Conservation (phyloP, 1,140 invertebrate species). For the Drosophila albomicans region DNA sequence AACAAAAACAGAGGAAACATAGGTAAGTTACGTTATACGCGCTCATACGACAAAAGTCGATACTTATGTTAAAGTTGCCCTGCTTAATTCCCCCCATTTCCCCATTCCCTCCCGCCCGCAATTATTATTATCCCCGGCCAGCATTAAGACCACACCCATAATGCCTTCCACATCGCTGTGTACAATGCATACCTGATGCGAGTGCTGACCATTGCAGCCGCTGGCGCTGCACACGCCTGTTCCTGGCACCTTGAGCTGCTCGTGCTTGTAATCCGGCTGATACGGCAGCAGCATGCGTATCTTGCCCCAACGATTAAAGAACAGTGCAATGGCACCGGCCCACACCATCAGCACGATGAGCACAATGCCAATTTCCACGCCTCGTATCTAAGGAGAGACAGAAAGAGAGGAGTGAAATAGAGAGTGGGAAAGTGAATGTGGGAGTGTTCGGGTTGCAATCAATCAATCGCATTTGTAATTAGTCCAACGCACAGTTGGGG, state of each 20-base stretch:
- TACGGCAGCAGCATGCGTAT: slow-evolving; percentile 96
- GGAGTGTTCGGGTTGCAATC: neutral
- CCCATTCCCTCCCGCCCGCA: neutral
- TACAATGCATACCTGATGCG: slow-evolving; percentile 80
- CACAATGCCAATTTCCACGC: slow-evolving; percentile 95
- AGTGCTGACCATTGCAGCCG: slow-evolving; percentile 86
- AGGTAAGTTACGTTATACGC: slow-evolving; percentile 39
- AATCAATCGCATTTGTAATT: neutral
- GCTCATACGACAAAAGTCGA: slow-evolving; percentile 2
- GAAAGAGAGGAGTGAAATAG: neutral
- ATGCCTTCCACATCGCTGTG: neutral
- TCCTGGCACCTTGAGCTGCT: slow-evolving; percentile 92
- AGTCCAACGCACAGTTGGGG: neutral
- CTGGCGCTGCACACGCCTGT: slow-evolving; percentile 90
- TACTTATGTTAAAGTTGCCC: slow-evolving; percentile 4
- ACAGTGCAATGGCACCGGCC: slow-evolving; percentile 94
- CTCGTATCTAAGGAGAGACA: slow-evolving; percentile 88
- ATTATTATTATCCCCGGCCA: no score
- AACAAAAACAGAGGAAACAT: slow-evolving; percentile 72
- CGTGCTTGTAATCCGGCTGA: slow-evolving; percentile 95
- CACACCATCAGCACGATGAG: slow-evolving; percentile 94
- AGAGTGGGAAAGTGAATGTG: neutral
- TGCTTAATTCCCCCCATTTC: slow-evolving; percentile 5
- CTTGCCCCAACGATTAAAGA: slow-evolving; percentile 97
- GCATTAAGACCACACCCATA: no score